Conservation (phyloP, 2,888 invertebrate genomes). For the Mesorhabditis spiculigera region DNA sequence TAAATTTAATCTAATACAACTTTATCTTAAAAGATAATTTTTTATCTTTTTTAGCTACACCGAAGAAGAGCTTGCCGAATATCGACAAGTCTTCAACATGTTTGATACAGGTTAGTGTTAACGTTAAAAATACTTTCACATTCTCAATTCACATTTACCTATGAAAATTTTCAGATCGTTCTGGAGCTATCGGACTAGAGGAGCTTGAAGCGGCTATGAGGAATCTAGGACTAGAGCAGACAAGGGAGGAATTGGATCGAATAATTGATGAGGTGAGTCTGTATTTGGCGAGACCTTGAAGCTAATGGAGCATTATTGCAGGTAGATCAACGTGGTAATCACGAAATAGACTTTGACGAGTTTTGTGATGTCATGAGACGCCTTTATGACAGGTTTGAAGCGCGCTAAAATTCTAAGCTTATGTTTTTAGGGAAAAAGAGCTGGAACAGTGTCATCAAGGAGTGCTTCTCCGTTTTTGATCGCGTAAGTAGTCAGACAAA, state of each 20-base stretch:
- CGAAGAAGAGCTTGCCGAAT: conserved; percentile 52
- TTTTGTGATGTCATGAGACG: conserved; percentile 46
- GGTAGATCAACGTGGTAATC: conserved; percentile 55
- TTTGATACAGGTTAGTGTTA: conserved; percentile 49
- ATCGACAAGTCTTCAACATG: conserved; percentile 57
- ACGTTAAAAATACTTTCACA: background rate
- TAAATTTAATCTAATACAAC: too few species aligned
- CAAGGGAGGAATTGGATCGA: conserved; percentile 50
- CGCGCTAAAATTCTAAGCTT: too few species aligned
- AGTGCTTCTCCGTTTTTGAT: conserved; percentile 56
- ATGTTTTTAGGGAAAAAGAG: conserved; percentile 44
- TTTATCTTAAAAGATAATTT: too few species aligned
- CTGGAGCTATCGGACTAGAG: conserved; percentile 41
- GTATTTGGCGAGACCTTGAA: background rate
- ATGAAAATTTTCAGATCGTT: conserved; percentile 28
- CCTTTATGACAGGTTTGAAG: conserved; percentile 27
- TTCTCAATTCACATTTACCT: background rate
- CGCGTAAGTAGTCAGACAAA: conserved; percentile 29
- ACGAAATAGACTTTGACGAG: conserved; percentile 57
- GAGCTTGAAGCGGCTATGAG: conserved; percentile 52
- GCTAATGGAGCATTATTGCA: conserved; percentile 15
- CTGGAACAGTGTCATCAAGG: conserved; percentile 54
- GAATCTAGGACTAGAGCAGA: conserved; percentile 52
- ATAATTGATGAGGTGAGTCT: conserved; percentile 48
- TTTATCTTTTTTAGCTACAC: conserved; percentile 35